phyloP scores from a whole-genome alignment of 2,797 vertebrate genomes.

The Microctenopoma lineatum region DNA sequence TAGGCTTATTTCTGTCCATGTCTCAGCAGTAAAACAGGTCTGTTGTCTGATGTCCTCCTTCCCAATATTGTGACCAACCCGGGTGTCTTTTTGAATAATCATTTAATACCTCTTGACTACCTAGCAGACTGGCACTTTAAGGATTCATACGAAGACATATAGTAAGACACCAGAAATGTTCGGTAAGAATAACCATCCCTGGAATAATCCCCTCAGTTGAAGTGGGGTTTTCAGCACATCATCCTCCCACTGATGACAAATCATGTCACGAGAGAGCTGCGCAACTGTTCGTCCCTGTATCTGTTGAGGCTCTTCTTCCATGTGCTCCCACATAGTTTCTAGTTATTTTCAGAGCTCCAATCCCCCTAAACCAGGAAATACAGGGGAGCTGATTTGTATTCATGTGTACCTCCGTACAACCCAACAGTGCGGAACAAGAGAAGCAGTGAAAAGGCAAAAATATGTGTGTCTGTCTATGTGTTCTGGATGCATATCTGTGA shows the following conservation, averaged over 20 bases:
- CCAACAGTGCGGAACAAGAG: conserved; percentile 40
- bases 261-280: conserved; percentile 46
- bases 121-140: conserved; percentile 16
- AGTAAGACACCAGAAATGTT: conserved; percentile 37
- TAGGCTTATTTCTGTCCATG: too few species aligned
- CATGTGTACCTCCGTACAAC: conserved; percentile 56
- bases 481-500: conserved; percentile 10
- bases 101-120: conserved; percentile 9
- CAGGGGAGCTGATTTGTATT: conserved; percentile 74
- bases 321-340: conserved; percentile 66
- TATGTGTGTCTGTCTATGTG: conserved; percentile 22
- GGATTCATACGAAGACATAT: conserved; percentile 12
- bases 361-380: conserved; percentile 62
- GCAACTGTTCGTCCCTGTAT: conserved; percentile 54
- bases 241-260: conserved; percentile 53
- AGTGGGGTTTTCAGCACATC: conserved; percentile 36
- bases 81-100: conserved; percentile 6
- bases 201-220: conserved; percentile 37
- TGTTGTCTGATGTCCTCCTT: background rate
- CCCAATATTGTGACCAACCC: background rate
- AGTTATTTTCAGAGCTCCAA: conserved; percentile 69
- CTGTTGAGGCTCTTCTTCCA: conserved; percentile 51
- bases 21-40: too few species aligned
- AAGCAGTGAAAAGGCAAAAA: conserved; percentile 34
- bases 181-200: conserved; percentile 34